Evolutionary conservation across 2,797 vertebrate genomes (phyloP).

Genomic region (Notolepis coatsorum): DNA sequence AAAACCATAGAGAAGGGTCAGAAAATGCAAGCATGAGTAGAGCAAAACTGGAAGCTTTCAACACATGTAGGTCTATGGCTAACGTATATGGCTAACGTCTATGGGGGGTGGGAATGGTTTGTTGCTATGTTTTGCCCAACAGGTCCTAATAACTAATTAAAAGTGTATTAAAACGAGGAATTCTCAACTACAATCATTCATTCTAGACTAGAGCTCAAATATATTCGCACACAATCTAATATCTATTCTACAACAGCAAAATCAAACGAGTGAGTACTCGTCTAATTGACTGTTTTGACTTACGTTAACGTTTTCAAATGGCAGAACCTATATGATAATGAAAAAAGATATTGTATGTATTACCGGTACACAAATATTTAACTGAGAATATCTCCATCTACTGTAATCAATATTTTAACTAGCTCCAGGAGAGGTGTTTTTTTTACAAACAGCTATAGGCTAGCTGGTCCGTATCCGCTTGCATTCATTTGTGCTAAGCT

Average conservation of each 20-base stretch:
- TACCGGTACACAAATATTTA: neutral
- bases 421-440: no score
- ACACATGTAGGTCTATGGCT: no score
- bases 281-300: constrained; percentile 41
- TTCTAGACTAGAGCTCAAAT: constrained; percentile 1
- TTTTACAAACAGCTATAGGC: no score
- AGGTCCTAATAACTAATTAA: no score
- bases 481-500: no score
- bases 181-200: constrained; percentile 16
- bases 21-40: constrained; percentile 6
- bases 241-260: constrained; percentile 24
- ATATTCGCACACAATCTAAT: constrained; percentile 14
- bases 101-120: no score
- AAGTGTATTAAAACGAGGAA: neutral
- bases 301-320: constrained; percentile 55
- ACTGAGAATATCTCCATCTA: constrained; percentile 1
- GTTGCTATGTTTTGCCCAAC: no score
- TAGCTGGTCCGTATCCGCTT: no score
- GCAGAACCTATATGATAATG: constrained; percentile 51
- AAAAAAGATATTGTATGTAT: constrained; percentile 32
- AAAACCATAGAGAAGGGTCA: constrained; percentile 20
- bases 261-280: neutral
- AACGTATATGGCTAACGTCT: no score
- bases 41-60: constrained; percentile 8
- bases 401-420: no score